Evolutionary conservation across 2,797 vertebrate species (phyloP).

Genomic region (Acanthurus leucopareius): DNA sequence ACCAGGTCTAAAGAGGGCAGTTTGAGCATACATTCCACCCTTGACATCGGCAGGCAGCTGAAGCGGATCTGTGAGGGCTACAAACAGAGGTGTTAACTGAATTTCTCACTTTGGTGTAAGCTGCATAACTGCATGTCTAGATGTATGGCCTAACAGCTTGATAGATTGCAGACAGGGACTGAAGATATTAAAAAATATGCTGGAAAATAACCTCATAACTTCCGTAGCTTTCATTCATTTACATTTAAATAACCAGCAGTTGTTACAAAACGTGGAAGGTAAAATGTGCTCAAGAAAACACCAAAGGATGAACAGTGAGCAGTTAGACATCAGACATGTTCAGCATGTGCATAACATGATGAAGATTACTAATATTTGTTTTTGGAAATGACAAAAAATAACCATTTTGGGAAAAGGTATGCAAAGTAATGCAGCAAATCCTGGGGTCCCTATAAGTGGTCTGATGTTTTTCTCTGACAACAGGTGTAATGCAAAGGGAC

Average conservation of each 20-base stretch:
- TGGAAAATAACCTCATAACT: background rate
- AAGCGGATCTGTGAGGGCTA: conserved; percentile 99
- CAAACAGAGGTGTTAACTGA: conserved; percentile 16
- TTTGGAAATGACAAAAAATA: background rate
- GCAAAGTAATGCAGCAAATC: no score
- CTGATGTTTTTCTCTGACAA: no score
- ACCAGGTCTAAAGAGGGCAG: conserved; percentile 97
- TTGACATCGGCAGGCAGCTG: conserved; percentile 97
- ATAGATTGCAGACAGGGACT: background rate
- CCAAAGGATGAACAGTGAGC: background rate
- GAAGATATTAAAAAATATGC: background rate
- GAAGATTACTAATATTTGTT: background rate
- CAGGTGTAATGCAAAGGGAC: no score
- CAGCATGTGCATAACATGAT: background rate
- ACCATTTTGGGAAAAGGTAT: no score
- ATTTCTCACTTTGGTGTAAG: background rate
- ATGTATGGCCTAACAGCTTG: background rate
- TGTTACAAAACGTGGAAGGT: no score
- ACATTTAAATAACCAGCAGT: background rate
- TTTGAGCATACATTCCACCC: conserved; percentile 99
- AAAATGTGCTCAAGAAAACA: background rate
- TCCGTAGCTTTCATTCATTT: background rate
- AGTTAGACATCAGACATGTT: background rate
- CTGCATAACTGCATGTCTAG: background rate
- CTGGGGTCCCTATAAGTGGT: no score